Evolutionary conservation across 2,797 vertebrate genomes (phyloP).

Genomic region (Pyrocephalus nanus): DNA sequence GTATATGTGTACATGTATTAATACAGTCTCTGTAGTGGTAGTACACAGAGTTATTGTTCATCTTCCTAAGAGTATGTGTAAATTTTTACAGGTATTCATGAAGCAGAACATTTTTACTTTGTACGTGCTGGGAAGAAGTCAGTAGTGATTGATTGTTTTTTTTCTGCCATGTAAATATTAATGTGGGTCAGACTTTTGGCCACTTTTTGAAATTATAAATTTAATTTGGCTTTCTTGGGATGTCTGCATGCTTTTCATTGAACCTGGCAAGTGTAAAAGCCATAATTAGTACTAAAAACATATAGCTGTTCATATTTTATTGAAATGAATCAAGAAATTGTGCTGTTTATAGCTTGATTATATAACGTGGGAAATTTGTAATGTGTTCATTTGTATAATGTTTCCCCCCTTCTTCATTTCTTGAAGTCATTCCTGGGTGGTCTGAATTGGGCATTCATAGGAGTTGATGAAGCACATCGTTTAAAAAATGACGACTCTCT

Average conservation of each 20-base stretch:
- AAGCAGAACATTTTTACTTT: neutral
- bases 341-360: neutral
- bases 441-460: slow-evolving; percentile 94
- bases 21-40: neutral
- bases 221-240: neutral
- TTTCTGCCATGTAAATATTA: neutral
- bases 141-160: neutral
- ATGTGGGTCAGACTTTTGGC: neutral
- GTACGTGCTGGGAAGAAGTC: neutral
- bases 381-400: neutral
- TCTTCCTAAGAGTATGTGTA: neutral
- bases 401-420: neutral
- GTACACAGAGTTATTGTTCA: neutral
- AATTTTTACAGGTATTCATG: neutral
- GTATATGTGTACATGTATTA: neutral
- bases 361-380: neutral
- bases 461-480: slow-evolving; percentile 97
- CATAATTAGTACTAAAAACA: neutral
- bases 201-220: neutral
- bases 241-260: neutral
- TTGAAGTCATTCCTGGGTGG: slow-evolving; percentile 92
- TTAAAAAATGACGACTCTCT: slow-evolving; percentile 98
- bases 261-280: neutral
- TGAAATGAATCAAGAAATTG: neutral
- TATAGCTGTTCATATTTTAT: neutral